phyloP scores from a whole-genome alignment of 2,797 vertebrate species.

The Enteromius fasciolatus region DNA sequence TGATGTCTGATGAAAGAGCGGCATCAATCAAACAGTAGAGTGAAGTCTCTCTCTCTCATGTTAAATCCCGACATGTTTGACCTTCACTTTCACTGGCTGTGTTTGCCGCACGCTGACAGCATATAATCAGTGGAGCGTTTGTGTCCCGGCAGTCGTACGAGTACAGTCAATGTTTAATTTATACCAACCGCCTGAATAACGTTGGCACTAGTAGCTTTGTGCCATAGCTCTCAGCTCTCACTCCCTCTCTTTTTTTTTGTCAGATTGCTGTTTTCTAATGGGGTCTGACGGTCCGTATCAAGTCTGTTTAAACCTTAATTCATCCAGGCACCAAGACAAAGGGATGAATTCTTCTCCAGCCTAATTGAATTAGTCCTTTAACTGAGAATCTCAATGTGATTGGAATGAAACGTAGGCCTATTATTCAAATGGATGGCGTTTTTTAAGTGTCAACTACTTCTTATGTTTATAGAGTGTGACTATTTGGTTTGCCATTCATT shows the following conservation, averaged over 20 bases:
- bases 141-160: conserved; percentile 38
- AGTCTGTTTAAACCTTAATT: conserved; percentile 57
- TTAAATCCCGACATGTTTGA: conserved; percentile 41
- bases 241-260: conserved; percentile 18
- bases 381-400: conserved; percentile 46
- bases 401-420: conserved; percentile 26
- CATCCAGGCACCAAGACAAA: conserved; percentile 54
- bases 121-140: conserved; percentile 51
- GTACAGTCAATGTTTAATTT: conserved; percentile 50
- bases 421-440: background rate
- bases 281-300: conserved; percentile 54
- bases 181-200: conserved; percentile 34
- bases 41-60: conserved; percentile 34
- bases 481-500: background rate
- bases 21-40: conserved; percentile 41
- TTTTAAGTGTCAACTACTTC: conserved; percentile 9
- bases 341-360: conserved; percentile 47
- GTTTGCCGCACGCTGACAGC: conserved; percentile 46
- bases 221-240: conserved; percentile 14
- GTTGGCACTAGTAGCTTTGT: conserved; percentile 15
- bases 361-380: conserved; percentile 60
- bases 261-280: conserved; percentile 50
- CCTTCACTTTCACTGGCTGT: conserved; percentile 40
- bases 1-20: conserved; percentile 24
- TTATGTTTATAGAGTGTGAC: background rate